A percentile compares a stretch with the other conserved stretches of the same genome.
Evolutionary conservation across 1,140 invertebrate species (phyloP).

Genomic region (Papilio polytes): DNA sequence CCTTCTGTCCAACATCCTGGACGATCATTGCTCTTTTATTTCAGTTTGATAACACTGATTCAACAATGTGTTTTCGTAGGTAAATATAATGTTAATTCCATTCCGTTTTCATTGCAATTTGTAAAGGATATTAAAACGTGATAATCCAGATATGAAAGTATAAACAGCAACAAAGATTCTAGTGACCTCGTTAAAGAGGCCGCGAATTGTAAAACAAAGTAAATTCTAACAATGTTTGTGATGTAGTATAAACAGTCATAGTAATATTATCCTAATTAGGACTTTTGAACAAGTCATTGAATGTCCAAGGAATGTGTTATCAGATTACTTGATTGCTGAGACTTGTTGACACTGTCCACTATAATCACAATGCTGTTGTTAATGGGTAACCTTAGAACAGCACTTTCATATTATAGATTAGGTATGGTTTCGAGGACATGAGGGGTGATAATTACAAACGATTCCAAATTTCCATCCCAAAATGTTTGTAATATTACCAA

Average conservation of each 20-base stretch:
- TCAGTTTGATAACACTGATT: no score
- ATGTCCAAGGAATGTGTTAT: constrained; percentile 17
- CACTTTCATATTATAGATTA: background rate
- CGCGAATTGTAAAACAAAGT: constrained; percentile 18
- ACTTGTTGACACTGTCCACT: constrained; percentile 8
- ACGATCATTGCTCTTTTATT: no score
- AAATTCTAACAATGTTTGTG: constrained; percentile 5
- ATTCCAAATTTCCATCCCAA: background rate
- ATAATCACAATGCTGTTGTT: background rate
- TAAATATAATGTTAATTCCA: background rate
- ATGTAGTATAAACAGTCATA: constrained; percentile 16
- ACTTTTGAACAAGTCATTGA: background rate
- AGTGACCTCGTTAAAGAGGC: constrained; percentile 12
- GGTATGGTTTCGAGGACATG: background rate
- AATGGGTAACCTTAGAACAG: background rate
- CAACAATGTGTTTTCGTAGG: background rate
- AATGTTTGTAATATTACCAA: background rate
- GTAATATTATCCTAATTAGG: background rate
- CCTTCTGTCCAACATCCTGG: no score
- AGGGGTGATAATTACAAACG: background rate
- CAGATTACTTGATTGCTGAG: constrained; percentile 7
- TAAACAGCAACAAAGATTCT: background rate
- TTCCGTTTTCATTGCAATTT: background rate
- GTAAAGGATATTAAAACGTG: constrained; percentile 4
- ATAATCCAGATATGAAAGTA: constrained; percentile 13